phyloP scores from a whole-genome alignment of 2,797 vertebrate species.

The Sebastes umbrosus region DNA sequence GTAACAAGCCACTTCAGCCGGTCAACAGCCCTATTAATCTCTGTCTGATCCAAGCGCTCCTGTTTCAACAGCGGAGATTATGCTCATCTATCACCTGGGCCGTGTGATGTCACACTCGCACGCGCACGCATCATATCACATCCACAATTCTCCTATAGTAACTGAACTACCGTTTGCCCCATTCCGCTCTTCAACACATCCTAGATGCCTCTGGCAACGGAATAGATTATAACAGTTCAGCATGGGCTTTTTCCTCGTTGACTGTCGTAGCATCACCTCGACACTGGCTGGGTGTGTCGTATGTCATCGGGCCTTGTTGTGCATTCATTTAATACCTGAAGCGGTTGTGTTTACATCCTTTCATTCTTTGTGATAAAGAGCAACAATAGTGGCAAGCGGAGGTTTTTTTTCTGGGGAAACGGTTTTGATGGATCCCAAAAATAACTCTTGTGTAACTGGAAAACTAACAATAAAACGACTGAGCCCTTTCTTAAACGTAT shows the following conservation, averaged over 20 bases:
- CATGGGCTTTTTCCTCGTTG: background rate
- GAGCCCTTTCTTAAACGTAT: background rate
- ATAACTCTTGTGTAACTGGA: background rate
- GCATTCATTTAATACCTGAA: background rate
- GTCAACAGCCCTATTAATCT: slow-evolving; percentile 66
- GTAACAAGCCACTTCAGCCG: slow-evolving; percentile 57
- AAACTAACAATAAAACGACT: background rate
- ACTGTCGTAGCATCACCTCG: background rate
- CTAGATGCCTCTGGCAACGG: background rate
- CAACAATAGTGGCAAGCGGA: background rate
- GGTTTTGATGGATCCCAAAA: background rate
- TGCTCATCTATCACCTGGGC: slow-evolving; percentile 68
- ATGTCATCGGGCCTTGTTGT: background rate
- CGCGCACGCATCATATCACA: slow-evolving; percentile 5
- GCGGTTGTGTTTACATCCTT: background rate
- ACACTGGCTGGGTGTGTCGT: background rate
- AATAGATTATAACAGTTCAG: background rate
- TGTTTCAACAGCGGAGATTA: slow-evolving; percentile 60
- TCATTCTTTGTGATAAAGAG: background rate
- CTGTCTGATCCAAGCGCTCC: slow-evolving; percentile 49
- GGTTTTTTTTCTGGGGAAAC: background rate
- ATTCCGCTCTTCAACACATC: background rate
- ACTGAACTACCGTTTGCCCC: background rate
- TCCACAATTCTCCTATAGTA: background rate
- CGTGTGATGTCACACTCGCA: slow-evolving; percentile 10